A percentile compares a stretch with the other conserved stretches of the same genome.
phyloP scores from a whole-genome alignment of 2,797 vertebrate species.

The Spea hammondii region DNA sequence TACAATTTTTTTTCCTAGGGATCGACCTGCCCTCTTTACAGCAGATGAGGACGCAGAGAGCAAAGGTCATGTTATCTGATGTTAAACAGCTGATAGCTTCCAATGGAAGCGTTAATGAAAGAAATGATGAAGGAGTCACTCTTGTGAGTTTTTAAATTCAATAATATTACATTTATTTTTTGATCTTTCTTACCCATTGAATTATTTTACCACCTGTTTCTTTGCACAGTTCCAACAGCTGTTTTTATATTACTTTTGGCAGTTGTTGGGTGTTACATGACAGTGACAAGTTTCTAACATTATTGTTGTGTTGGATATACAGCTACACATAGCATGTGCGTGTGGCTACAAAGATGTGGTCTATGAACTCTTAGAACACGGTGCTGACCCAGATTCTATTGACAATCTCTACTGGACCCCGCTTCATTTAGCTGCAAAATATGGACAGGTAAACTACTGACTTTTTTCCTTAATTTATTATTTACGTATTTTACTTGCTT shows the following conservation, averaged over 20 bases:
- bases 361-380: conserved; percentile 76
- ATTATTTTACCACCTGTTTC: background rate
- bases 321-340: conserved; percentile 90
- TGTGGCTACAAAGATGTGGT: conserved; percentile 86
- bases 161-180: background rate
- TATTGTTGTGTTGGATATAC: conserved; percentile 8
- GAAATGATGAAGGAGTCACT: conserved; percentile 85
- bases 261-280: too few relatives aligned
- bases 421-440: conserved; percentile 90
- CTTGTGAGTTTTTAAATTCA: conserved; percentile 72
- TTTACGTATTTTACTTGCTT: conserved; percentile 14
- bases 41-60: conserved; percentile 81
- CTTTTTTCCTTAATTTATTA: background rate
- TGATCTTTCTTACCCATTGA: background rate
- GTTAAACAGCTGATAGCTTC: conserved; percentile 78
- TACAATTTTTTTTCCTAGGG: conserved; percentile 62
- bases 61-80: conserved; percentile 82
- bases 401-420: conserved; percentile 87
- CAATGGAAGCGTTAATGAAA: conserved; percentile 76
- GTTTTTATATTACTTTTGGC: too few relatives aligned
- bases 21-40: conserved; percentile 79
- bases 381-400: conserved; percentile 74
- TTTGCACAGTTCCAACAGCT: too few relatives aligned
- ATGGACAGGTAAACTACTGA: conserved; percentile 81
- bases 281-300: background rate